phyloP scores from a whole-genome alignment of 2,113 vertebrate species.

The Nasalis larvatus region DNA sequence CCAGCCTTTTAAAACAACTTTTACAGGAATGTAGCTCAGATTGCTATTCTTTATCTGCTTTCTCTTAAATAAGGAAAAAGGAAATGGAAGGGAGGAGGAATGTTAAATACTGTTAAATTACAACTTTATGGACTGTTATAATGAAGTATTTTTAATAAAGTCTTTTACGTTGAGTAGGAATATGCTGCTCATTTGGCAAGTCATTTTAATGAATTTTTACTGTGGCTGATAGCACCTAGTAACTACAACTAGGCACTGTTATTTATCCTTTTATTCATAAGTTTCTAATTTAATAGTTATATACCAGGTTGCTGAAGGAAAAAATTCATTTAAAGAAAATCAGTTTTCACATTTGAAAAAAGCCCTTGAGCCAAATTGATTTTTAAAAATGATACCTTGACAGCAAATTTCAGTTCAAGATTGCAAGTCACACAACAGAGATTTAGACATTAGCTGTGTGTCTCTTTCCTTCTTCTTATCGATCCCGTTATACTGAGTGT shows the following conservation, averaged over 20 bases:
- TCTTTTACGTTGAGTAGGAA: background rate
- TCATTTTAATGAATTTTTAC: background rate
- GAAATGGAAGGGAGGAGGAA: background rate
- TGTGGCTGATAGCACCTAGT: background rate
- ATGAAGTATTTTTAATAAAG: conserved; percentile 6
- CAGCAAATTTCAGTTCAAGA: background rate
- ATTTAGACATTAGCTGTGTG: background rate
- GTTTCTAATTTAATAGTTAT: background rate
- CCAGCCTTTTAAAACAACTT: background rate
- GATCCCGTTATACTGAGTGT: background rate
- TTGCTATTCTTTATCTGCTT: background rate
- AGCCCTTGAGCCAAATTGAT: background rate
- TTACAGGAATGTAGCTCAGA: background rate
- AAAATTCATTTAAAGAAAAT: conserved; percentile 22
- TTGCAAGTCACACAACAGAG: background rate
- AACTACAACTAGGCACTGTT: background rate
- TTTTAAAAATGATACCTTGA: background rate
- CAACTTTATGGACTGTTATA: background rate
- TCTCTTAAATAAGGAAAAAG: background rate
- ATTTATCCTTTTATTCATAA: background rate
- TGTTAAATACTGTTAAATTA: background rate
- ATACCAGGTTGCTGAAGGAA: background rate
- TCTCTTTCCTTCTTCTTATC: background rate
- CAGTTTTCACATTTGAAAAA: conserved; percentile 12
- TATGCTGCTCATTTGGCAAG: background rate